Conservation (phyloP, 2,797 vertebrate genomes). For the Hoplostethus atlanticus region DNA sequence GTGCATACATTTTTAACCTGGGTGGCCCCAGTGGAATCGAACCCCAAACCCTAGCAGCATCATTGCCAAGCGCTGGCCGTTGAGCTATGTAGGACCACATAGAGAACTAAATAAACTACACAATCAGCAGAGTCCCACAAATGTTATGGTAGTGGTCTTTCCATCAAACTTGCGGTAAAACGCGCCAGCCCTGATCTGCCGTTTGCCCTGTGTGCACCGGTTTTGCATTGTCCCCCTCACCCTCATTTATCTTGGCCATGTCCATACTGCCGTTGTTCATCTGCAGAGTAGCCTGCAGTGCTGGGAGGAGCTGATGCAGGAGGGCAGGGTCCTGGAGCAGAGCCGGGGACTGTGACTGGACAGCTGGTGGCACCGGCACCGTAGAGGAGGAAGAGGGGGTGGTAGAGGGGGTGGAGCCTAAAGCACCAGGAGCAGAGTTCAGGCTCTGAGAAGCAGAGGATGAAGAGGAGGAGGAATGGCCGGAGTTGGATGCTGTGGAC, state of each 20-base stretch:
- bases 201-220: neutral
- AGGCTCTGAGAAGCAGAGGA: conserved; percentile 83
- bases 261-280: conserved; percentile 98
- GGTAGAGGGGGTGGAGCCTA: conserved; percentile 84
- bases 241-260: conserved; percentile 98
- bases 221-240: conserved; percentile 77
- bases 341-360: conserved; percentile 85
- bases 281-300: conserved; percentile 97
- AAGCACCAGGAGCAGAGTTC: conserved; percentile 66
- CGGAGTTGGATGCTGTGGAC: conserved; percentile 86
- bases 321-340: conserved; percentile 98
- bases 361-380: conserved; percentile 87
- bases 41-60: too few species aligned
- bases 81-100: too few species aligned
- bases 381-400: conserved; percentile 77
- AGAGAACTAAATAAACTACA: too few species aligned
- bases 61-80: too few species aligned
- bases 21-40: too few species aligned
- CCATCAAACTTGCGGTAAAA: too few species aligned
- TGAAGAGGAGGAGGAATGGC: conserved; percentile 87
- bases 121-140: too few species aligned
- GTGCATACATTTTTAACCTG: too few species aligned
- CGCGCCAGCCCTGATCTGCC: too few species aligned
- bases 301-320: conserved; percentile 96
- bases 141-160: too few species aligned